Evolutionary conservation across 2,888 invertebrate species (phyloP), one percentile per base, ranked within the genome.

Genomic region (Phaedon cochleariae): DNA sequence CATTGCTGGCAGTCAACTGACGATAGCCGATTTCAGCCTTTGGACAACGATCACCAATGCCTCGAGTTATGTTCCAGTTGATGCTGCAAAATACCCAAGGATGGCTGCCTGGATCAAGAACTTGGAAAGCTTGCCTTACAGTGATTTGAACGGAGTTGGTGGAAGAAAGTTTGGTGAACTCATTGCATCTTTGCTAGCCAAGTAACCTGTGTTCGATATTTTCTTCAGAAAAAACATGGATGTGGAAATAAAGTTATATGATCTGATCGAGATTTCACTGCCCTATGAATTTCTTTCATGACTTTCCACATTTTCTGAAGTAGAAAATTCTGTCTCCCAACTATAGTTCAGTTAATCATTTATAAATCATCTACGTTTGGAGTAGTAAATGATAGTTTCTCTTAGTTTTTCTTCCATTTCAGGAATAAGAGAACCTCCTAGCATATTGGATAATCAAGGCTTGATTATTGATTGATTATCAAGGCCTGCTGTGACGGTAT

Each of bases 1-100:
- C 77, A 77, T 87, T 60, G 86, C 87, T 22, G 86, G 85, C 0
- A 82, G 86, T 46, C 75, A 81, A 1, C 2, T 64, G 15, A 68
- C 65, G 9, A 59, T 70, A 20, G 70, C 70, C 12, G 70, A 70
- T 49, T 67, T 65, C 7, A 65, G 64, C n/a, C 20, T 68, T 10
- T 62, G 60, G 51, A 29, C 65, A 2, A 59, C 62, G 0, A 15
- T 64, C 7, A 55, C 66, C 1, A 45, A 61, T 34, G 12, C 57
- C 1, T 41, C 62, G 5, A 21, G 26, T 49, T 45, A 64, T 4
- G 51, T 70, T 15, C 31, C 64, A 5, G 21, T 70, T n/a, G 68
- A 84, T 53, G 68, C 55, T n/a, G 68, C 70, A 3, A 82, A 78
- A 77, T 78, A 75, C 71, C 77, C 79, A 0, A 76, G 74, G 59